Evolutionary conservation across 2,888 invertebrate species (phyloP).

Genomic region (Rhingia rostrata): DNA sequence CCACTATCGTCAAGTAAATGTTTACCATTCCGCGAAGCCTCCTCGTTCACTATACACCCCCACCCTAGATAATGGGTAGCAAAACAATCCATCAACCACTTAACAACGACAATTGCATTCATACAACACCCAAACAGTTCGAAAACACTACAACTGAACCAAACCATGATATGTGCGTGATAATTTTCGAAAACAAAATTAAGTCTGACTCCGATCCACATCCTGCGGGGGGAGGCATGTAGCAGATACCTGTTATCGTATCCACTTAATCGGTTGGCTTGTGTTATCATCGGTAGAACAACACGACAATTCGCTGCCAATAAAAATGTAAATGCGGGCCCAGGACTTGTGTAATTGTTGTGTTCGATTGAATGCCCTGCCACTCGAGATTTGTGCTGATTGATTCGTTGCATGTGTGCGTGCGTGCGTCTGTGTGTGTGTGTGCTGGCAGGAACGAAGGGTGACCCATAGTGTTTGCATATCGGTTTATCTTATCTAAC

Average conservation of each 20-base stretch:
- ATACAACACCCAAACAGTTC: slow-evolving; percentile 4
- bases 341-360: slow-evolving; percentile 65
- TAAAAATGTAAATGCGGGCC: slow-evolving; percentile 64
- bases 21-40: neutral
- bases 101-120: slow-evolving; percentile 40
- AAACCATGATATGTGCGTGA: slow-evolving; percentile 33
- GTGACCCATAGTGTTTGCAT: neutral
- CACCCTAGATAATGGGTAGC: neutral
- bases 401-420: slow-evolving; percentile 26
- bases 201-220: slow-evolving; percentile 21
- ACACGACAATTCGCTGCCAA: slow-evolving; percentile 52
- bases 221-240: slow-evolving; percentile 32
- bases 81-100: slow-evolving; percentile 36
- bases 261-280: slow-evolving; percentile 9
- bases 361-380: slow-evolving; percentile 59
- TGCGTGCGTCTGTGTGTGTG: too few species aligned
- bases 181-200: slow-evolving; percentile 32
- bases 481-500: slow-evolving; percentile 36
- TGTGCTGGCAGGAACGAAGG: neutral
- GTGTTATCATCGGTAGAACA: slow-evolving; percentile 20
- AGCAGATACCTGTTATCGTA: slow-evolving; percentile 52
- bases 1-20: neutral
- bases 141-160: slow-evolving; percentile 2
- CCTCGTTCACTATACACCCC: neutral
- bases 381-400: slow-evolving; percentile 60